Base-by-base conservation (phyloP, 2,888 invertebrate genomes). In the Serripes groenlandicus region DNA sequence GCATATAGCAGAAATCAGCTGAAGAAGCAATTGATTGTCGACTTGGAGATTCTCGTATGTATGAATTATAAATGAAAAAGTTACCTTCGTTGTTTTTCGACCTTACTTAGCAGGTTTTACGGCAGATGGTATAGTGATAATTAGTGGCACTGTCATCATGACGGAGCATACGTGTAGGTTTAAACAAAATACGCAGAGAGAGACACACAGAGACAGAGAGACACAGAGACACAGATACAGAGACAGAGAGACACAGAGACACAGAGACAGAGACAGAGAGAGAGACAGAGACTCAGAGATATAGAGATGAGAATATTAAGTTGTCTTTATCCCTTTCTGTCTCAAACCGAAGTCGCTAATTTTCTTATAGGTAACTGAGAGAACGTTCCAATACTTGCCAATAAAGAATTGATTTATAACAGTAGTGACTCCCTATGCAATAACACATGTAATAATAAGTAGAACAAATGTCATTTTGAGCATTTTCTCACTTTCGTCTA, bases 61-160 rank as follows among this genome's bases (percentile, higher is more conserved):
- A 49, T 49, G 49, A 49, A 49, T 49, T 49, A 49, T 49, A 49
- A 21, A 49, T 49, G 49, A 49, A 21, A 21, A 21, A 49, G 49
- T 1, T 5, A 21, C 7, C 49, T 49, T 49, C 49, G 21, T 21
- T 21, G 21, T 15, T 49, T 49, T 21, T 5, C 15, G 21, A 15
- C 15, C 15, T 21, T 21, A 49, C 21, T 3, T 15, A 49, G 1
- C 2, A 21, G 49, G 15, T 15, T 49, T 15, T 15, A 49, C 7
- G 34, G 34, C 62, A 62, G 32, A 62, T 62, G 62, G 62, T 30
- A 3, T 9, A 32, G 34, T 62, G 62, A 62, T 62, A 62, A 62
- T 62, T 60, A 21, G 49, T 5, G 1, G 21, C 2, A 21, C 18
- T 49, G 49, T 15, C 18, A 5, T 49, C 7, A 42, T 15, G 42